Evolutionary conservation across 2,113 vertebrate species (phyloP).

Genomic region (Chamaea fasciata): DNA sequence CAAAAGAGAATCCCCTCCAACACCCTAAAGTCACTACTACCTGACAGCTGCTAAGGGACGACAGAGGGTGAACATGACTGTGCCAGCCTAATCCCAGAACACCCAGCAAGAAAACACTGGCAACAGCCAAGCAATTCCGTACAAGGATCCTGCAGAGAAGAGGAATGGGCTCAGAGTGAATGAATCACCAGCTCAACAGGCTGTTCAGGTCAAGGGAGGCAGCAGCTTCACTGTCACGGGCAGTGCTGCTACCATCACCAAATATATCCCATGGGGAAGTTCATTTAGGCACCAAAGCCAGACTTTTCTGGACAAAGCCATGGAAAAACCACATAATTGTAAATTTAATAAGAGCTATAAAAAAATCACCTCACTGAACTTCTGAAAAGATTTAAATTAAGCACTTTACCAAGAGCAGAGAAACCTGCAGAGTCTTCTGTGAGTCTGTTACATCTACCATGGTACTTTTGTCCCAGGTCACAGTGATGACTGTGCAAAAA

Average conservation of each 20-base stretch:
- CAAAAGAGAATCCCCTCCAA: background rate
- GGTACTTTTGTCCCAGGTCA: background rate
- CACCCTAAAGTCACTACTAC: background rate
- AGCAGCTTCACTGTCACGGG: fast-evolving
- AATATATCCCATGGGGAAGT: background rate
- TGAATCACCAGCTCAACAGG: background rate
- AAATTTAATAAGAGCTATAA: background rate
- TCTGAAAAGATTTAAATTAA: background rate
- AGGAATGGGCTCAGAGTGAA: background rate
- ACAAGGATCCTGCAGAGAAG: background rate
- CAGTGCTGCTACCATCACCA: background rate
- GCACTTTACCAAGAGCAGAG: background rate
- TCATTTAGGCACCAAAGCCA: background rate
- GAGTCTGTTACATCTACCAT: background rate
- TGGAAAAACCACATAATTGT: fast-evolving
- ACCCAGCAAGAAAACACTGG: background rate
- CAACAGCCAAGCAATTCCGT: fast-evolving
- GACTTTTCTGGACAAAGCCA: background rate
- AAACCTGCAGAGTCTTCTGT: background rate
- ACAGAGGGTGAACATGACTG: background rate
- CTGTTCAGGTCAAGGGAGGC: background rate
- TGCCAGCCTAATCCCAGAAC: background rate
- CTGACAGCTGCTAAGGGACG: background rate
- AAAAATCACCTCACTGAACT: background rate
- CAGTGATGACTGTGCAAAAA: background rate